Evolutionary conservation across 2,797 vertebrate species (phyloP), one percentile per base, ranked within the genome.

Genomic region (Threskiornis aethiopicus): DNA sequence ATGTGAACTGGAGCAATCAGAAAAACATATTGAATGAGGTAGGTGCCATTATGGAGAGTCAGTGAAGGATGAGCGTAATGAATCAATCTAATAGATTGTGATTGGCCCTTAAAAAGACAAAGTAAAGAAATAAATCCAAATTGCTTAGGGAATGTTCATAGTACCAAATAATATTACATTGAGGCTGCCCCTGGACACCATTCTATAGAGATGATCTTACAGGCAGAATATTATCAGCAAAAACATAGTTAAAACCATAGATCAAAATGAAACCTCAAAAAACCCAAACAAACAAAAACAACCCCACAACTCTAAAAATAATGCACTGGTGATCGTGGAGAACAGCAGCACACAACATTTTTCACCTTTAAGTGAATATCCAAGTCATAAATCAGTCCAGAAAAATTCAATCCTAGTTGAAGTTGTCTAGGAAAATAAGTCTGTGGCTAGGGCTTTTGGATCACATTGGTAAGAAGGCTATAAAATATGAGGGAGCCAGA

Each of bases 11-110:
- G 2, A 91, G 46, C 33, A 91, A 94, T 57, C 66, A 84, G 70
- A 93, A 93, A 76, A 69, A 67, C 61, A 57, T 55, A 76, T 62
- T 90, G 44, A 16, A 80, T 88, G 7, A 73, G 76, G 35, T 47
- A 67, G 21, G 17, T 80, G 42, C 9, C 20, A 25, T 67, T 91
- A 84, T 21, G 31, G 26, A 94, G 29, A 92, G 26, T 80, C 70
- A 57, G 39, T 52, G 85, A 93, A 87, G 51, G 57, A 59, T 31
- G 39, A 95, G 69, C 35, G n/a, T 64, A 89, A 84, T 94, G 44
- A 92, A 82, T 94, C 64, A 83, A 47, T 83, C 42, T 73, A 70
- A 86, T 39, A 85, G 85, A 93, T 54, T 90, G n/a, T 88, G 57
- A 69, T 81, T 89, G 73, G 37, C 29, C 20, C 5, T 90, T 91